Base-by-base conservation (phyloP, 2,797 vertebrate species). In the Sebastes itinus region DNA sequence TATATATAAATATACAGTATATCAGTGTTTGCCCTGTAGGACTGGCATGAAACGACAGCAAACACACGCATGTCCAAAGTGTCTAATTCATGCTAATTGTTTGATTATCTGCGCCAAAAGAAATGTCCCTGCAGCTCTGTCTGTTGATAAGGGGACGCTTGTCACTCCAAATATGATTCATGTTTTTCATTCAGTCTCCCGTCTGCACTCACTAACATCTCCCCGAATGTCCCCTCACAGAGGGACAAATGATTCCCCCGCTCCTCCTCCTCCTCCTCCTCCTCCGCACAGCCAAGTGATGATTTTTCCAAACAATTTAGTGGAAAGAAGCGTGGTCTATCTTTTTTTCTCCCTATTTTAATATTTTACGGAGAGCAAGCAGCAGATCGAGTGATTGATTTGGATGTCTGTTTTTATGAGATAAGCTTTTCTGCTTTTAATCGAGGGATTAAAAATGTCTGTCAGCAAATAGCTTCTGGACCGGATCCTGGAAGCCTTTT, bases 361-460 rank as follows among this genome's bases (percentile, higher is more conserved):
- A 81, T 73, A 77, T 81, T 87, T 78, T 61, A 60, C 54, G 52
- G 28, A 32, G 71, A 73, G 70, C 84, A 68, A 65, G 76, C 61
- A 68, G 86, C 68, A 79, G 81, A 88, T 87, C 8, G 23, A 84
- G 55, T 78, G 78, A 84, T 79, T 73, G 80, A 88, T 84, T 87
- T 72, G 54, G 74, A 85, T 64, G 83, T 72, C 82, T 87, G 87
- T 82, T 90, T 88, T 78, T 73, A 55, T 35, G 85, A 84, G 87
- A 92, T 91, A 91, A 88, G 85, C 80, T 61, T 80, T 69, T 75
- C 52, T 72, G 63, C 68, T 86, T 86, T 82, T 90, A 86, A 89
- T 89, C 27, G n/a, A 72, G 59, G 85, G 84, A 92, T 91, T 89
- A 91, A 90, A 90, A 83, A 80, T 74, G 46, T 20, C 78, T 81